Percentiles rank a stretch among this genome's conserved stretches.
phyloP scores from a whole-genome alignment of 2,888 invertebrate genomes.

The Drosophila kanekoi region DNA sequence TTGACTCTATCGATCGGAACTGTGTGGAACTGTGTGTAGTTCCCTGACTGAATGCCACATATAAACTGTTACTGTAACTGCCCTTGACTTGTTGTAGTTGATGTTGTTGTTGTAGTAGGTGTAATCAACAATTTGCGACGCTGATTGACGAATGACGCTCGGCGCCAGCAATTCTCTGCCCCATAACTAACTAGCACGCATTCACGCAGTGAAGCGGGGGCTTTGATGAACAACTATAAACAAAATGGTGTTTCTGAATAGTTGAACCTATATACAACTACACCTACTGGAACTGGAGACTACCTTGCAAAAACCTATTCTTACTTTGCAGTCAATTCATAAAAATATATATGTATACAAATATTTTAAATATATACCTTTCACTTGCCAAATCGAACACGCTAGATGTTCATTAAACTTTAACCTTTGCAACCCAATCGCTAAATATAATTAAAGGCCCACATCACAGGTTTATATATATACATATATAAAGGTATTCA shows the following conservation, averaged over 20 bases:
- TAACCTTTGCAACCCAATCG: slow-evolving; percentile 56
- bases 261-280: slow-evolving; percentile 1
- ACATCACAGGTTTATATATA: slow-evolving; percentile 38
- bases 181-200: slow-evolving; percentile 36
- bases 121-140: slow-evolving; percentile 80
- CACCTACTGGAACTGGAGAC: neutral
- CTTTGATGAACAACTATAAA: slow-evolving; percentile 1
- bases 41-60: slow-evolving; percentile 45
- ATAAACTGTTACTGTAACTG: slow-evolving; percentile 58
- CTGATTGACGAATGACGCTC: slow-evolving; percentile 72
- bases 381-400: slow-evolving; percentile 33
- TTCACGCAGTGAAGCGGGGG: slow-evolving; percentile 35
- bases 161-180: slow-evolving; percentile 15
- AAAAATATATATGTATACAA: neutral
- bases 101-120: slow-evolving; percentile 61
- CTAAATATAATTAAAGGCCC: slow-evolving; percentile 21
- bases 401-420: slow-evolving; percentile 76
- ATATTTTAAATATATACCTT: slow-evolving; percentile 23
- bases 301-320: slow-evolving; percentile 14
- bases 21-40: slow-evolving; percentile 10
- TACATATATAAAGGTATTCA: slow-evolving; percentile 1
- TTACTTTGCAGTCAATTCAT: slow-evolving; percentile 13
- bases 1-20: slow-evolving; percentile 58
- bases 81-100: slow-evolving; percentile 67
- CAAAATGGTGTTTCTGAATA: neutral